Evolutionary conservation across 2,888 invertebrate species (phyloP), one percentile per base, ranked within the genome.

Genomic region (Aleiodes testaceus): DNA sequence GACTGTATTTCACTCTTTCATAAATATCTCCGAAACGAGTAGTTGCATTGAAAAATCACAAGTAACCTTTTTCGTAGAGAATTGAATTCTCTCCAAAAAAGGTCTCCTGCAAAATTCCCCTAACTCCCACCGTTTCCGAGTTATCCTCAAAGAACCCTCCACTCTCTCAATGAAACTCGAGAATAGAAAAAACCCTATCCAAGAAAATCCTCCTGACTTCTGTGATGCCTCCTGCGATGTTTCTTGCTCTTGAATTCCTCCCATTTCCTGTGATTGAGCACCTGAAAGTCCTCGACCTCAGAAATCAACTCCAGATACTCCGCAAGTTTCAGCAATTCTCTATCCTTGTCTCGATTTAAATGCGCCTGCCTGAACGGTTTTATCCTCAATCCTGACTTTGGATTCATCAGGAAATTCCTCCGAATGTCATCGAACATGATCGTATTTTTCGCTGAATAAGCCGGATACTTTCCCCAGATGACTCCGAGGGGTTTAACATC

Each of bases 391-490:
- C 98, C 98, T 72, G 94, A 96, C 80, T 95, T 95, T 0, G 98
- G 98, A 87, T 99, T 99, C 98, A 99, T 98, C 47, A 98, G 91
- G 83, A 99, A 99, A 88, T 99, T 99, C 79, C 97, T 90, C 68
- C 97, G 90, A 47, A 98, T 94, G 82, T 99, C 98, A 84, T 99
- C 98, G 81, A 99, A 96, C 98, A 99, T 99, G 75, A 99, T 97
- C 0, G 98, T 98, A 86, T 99, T 99, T 84, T 94, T 94, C 0
- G 94, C 89, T 61, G 91, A 93, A 88, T 95, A 98, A 84, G 97
- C 95, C 0, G 93, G 91, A 84, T 93, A 98, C 84, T 97, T 95
- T 12, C 97, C 98, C 98, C 98, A 99, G 75, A 99, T 97, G 0
- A 99, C 96, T 5, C 97, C 97, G 70, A 99, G 88, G 0, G 98